Conservation (phyloP, 2,797 vertebrate genomes). For the Sternotherus odoratus region DNA sequence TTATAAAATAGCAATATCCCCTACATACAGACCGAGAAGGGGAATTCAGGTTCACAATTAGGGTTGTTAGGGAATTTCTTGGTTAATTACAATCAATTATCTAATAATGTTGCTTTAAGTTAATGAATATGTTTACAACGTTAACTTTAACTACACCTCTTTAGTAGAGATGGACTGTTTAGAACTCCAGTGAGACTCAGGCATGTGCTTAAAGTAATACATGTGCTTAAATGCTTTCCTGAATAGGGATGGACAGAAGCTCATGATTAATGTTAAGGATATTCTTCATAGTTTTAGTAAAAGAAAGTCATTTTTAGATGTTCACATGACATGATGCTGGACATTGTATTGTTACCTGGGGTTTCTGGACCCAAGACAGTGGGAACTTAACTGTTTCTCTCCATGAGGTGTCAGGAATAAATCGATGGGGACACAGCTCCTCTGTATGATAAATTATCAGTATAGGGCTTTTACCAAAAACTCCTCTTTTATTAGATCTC, state of each 20-base stretch:
- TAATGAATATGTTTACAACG: neutral
- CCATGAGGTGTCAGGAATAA: too few species aligned
- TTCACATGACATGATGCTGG: neutral
- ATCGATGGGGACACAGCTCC: too few species aligned
- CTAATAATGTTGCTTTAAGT: neutral
- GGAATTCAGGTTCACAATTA: neutral
- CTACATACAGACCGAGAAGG: neutral
- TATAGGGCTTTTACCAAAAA: too few species aligned
- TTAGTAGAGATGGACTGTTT: neutral
- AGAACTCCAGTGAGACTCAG: neutral
- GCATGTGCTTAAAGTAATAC: neutral
- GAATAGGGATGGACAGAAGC: neutral
- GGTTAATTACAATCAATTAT: neutral
- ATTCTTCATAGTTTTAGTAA: neutral
- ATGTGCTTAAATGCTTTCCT: rapidly evolving
- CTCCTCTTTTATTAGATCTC: too few species aligned
- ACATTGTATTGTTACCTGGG: neutral
- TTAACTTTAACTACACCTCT: neutral
- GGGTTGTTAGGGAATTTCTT: neutral
- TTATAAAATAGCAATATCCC: neutral
- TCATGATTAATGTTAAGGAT: neutral
- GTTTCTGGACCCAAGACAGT: too few species aligned
- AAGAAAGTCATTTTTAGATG: neutral
- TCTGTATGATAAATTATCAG: too few species aligned
- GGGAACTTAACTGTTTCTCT: too few species aligned